A percentile compares a stretch with the other conserved stretches of the same genome.
These are phyloP conservation scores for Rousettus madagascariensis DNA, from an alignment of 2,797 vertebrate genomes.

Conservation along the genomic window DNA sequence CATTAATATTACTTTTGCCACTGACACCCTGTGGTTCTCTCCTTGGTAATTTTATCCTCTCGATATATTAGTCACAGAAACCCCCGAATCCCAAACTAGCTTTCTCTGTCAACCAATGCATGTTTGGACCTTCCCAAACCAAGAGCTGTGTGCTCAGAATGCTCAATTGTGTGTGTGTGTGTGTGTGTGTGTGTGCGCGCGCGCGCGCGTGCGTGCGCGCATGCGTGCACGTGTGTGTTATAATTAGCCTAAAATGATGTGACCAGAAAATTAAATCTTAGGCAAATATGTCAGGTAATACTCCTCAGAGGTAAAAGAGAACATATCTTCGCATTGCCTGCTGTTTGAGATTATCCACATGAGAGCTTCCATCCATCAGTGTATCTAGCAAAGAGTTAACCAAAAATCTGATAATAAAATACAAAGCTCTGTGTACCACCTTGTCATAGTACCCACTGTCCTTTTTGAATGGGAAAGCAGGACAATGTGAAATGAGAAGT, in stretches of 20 bases:
- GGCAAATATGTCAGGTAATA: not conserved
- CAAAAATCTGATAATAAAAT: slow-evolving; percentile 53
- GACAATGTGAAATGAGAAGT: slow-evolving; percentile 56
- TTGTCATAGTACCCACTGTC: slow-evolving; percentile 38
- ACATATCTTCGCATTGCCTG: not conserved
- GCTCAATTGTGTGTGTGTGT: not conserved
- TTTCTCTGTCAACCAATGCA: not conserved
- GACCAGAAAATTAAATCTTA: slow-evolving; percentile 18
- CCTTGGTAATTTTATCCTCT: not conserved
- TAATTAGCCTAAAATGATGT: slow-evolving; percentile 28
- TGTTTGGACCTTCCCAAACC: not conserved
- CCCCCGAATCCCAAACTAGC: not conserved
- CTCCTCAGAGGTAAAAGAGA: not conserved
- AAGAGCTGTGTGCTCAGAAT: not conserved
- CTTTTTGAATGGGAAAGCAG: slow-evolving; percentile 59
- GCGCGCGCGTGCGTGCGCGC: no score
- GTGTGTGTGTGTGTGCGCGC: not conserved
- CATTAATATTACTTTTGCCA: not conserved
- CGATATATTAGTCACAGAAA: not conserved
- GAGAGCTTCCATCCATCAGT: not conserved
- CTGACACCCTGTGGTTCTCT: not conserved
- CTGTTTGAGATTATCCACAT: slow-evolving; percentile 37
- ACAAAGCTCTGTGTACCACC: not conserved
- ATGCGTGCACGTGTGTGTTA: not conserved
- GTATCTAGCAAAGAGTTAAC: slow-evolving; percentile 14